Conservation (phyloP, 2,888 invertebrate species). For the Eledona agricola region DNA sequence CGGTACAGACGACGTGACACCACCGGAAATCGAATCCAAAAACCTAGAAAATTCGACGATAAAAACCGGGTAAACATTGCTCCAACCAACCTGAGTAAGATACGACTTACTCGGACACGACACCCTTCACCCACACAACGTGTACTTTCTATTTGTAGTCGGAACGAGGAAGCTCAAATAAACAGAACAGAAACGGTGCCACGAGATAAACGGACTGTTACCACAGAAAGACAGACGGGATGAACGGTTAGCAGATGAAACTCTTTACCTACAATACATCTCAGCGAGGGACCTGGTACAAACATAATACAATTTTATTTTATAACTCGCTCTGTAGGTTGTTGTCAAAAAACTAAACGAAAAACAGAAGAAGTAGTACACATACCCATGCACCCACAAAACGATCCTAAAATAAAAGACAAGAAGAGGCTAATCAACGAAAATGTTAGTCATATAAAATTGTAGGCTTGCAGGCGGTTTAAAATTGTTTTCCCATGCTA, state of each 20-base stretch:
- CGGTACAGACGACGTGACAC: constrained; percentile 57
- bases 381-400: constrained; percentile 31
- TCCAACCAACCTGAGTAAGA: constrained; percentile 40
- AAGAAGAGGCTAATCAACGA: constrained; percentile 16
- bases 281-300: too few relatives aligned
- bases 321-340: too few relatives aligned
- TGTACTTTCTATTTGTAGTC: too few relatives aligned
- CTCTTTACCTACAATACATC: constrained; percentile 22
- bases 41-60: constrained; percentile 58
- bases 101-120: constrained; percentile 28
- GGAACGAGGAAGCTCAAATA: constrained; percentile 11
- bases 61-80: constrained; percentile 30
- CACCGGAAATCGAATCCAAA: constrained; percentile 61
- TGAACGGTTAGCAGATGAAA: constrained; percentile 1
- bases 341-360: too few relatives aligned
- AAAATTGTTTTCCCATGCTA: constrained; percentile 33
- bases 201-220: constrained; percentile 24
- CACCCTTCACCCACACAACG: too few relatives aligned
- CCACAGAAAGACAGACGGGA: constrained; percentile 7
- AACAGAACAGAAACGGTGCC: constrained; percentile 12
- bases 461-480: constrained; percentile 30
- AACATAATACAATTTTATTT: too few relatives aligned
- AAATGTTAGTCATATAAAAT: constrained; percentile 25
- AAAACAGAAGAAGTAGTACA: constrained; percentile 20
- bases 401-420: constrained; percentile 26